Conservation (phyloP, 1,140 invertebrate genomes). For the Platyscapa corneri region DNA sequence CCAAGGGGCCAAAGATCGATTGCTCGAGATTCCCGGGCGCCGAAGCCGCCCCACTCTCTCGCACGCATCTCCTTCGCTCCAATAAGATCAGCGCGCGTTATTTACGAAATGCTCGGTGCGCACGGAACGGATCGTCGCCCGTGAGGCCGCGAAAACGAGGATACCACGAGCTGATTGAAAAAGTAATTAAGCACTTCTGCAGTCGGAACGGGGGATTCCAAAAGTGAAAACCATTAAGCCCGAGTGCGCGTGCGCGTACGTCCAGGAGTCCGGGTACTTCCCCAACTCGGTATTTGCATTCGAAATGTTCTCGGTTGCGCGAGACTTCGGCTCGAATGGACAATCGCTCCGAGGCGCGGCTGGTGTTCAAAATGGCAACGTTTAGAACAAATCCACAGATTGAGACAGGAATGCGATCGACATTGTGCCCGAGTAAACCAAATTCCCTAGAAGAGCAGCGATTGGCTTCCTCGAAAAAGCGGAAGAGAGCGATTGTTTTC, state of each 20-base stretch:
- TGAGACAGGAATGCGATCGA: too few species aligned
- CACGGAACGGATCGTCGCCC: background rate
- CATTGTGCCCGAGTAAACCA: too few species aligned
- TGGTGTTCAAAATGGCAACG: too few species aligned
- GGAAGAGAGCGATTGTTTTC: background rate
- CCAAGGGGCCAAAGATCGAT: constrained; percentile 31
- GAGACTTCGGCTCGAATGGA: too few species aligned
- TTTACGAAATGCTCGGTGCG: constrained; percentile 8
- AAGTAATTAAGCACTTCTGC: constrained; percentile 8
- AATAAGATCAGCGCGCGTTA: background rate
- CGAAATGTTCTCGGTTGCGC: background rate
- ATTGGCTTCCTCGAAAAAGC: too few species aligned
- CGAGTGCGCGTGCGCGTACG: background rate
- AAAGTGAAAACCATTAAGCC: constrained; percentile 13
- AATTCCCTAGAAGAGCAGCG: too few species aligned
- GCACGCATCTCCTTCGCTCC: background rate
- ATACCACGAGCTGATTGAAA: background rate
- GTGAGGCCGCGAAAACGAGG: background rate
- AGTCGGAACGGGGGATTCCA: background rate
- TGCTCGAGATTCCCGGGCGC: constrained; percentile 4
- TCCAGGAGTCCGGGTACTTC: background rate
- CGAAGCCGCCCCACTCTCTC: background rate
- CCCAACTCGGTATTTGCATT: constrained; percentile 6
- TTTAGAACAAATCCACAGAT: too few species aligned
- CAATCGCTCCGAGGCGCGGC: too few species aligned